A percentile compares a stretch with the other conserved stretches of the same genome.
Conservation (phyloP, 1,140 invertebrate species). For the Drosophila pseudoananassae region DNA sequence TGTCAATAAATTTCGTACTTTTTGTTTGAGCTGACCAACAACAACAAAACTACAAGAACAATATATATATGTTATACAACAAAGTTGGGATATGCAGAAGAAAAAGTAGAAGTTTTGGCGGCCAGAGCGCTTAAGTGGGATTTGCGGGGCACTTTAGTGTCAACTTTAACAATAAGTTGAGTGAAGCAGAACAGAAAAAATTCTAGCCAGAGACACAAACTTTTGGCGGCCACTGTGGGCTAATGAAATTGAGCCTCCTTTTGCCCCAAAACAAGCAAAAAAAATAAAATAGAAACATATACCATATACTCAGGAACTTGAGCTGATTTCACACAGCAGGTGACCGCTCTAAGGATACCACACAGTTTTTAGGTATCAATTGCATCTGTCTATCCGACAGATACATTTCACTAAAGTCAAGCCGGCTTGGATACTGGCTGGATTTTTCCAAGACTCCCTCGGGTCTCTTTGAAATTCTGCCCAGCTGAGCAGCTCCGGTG, state of each 20-base stretch:
- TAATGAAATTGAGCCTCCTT: conserved; percentile 64
- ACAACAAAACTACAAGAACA: not conserved
- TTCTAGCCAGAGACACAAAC: conserved; percentile 37
- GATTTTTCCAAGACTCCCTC: conserved; percentile 22
- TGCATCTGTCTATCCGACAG: conserved; percentile 49
- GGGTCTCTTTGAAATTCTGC: conserved; percentile 17
- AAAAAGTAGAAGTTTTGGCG: conserved; percentile 52
- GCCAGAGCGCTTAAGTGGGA: conserved; percentile 75
- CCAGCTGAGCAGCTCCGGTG: conserved; percentile 36
- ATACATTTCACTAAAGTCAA: conserved; percentile 74
- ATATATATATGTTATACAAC: not conserved
- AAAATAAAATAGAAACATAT: conserved; percentile 3
- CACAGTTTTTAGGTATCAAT: conserved; percentile 40
- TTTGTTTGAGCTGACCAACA: conserved; percentile 26
- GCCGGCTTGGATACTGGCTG: conserved; percentile 39
- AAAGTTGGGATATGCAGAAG: conserved; percentile 27
- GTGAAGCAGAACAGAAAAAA: conserved; percentile 31
- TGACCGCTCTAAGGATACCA: conserved; percentile 41
- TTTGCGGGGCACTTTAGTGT: conserved; percentile 78
- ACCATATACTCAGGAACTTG: conserved; percentile 53
- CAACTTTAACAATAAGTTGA: conserved; percentile 81
- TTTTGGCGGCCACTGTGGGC: conserved; percentile 64
- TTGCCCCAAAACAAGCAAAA: conserved; percentile 9
- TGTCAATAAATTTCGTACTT: conserved; percentile 69
- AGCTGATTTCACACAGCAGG: conserved; percentile 68